Conservation (phyloP, 2,888 invertebrate species). For the Stenurella melanura region DNA sequence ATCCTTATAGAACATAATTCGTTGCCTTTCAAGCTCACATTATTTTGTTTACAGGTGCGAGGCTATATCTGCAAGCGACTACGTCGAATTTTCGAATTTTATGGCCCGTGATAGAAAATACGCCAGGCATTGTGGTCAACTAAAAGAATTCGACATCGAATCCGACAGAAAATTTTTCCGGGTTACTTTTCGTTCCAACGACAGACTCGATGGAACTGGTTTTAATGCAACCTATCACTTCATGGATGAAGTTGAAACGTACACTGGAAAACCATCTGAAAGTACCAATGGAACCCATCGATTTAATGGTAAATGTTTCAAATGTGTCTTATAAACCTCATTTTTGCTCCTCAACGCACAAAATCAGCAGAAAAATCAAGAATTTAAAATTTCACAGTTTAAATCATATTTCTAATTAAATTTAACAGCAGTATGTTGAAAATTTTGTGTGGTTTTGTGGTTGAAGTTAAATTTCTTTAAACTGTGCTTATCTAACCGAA, state of each 20-base stretch:
- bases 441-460: too few species aligned
- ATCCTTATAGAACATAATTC: too few species aligned
- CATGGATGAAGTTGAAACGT: slow-evolving; percentile 80
- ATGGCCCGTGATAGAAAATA: slow-evolving; percentile 92
- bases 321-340: background rate
- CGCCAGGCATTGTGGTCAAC: slow-evolving; percentile 90
- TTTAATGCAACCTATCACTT: slow-evolving; percentile 96
- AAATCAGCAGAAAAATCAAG: background rate
- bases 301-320: slow-evolving; percentile 38
- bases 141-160: slow-evolving; percentile 86
- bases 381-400: too few species aligned
- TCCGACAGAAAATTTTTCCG: slow-evolving; percentile 96
- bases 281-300: slow-evolving; percentile 35
- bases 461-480: too few species aligned
- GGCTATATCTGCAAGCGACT: slow-evolving; percentile 93
- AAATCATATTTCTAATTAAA: too few species aligned
- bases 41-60: slow-evolving; percentile 82
- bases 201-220: slow-evolving; percentile 93
- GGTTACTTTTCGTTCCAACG: slow-evolving; percentile 95
- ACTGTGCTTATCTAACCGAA: too few species aligned
- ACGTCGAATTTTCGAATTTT: slow-evolving; percentile 97
- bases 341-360: too few species aligned
- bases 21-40: background rate
- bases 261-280: slow-evolving; percentile 70
- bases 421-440: too few species aligned